phyloP scores from a whole-genome alignment of 2,888 invertebrate species.

The Trichogramma dendrolimi region DNA sequence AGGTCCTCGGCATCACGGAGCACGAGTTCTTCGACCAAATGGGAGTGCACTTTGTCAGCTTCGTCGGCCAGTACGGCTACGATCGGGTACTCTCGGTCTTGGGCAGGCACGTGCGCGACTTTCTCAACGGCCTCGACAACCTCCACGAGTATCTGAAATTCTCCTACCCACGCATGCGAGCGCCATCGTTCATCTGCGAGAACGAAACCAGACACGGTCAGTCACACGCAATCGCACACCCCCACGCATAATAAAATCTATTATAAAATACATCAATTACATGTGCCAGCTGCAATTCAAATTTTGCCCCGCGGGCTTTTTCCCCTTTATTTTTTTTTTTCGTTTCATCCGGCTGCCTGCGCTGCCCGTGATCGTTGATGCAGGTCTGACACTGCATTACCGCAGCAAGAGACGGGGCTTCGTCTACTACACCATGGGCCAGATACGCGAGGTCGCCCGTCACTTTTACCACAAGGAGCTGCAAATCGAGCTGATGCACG shows the following conservation, averaged over 20 bases:
- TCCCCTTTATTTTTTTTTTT: too few species aligned
- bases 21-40: constrained; percentile 89
- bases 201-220: constrained; percentile 77
- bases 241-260: too few species aligned
- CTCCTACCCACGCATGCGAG: constrained; percentile 85
- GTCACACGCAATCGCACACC: background rate
- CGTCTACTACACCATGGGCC: constrained; percentile 95
- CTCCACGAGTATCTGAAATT: constrained; percentile 95
- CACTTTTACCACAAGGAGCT: constrained; percentile 94
- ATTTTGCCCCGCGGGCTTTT: too few species aligned
- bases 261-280: too few species aligned
- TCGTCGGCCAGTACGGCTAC: constrained; percentile 92
- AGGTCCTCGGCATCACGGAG: constrained; percentile 84
- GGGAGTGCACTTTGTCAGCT: constrained; percentile 90
- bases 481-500: constrained; percentile 82
- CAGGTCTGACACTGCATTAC: constrained; percentile 87
- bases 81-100: constrained; percentile 85
- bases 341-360: too few species aligned
- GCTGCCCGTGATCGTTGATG: too few species aligned
- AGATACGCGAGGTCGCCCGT: constrained; percentile 86
- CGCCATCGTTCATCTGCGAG: constrained; percentile 96
- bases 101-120: constrained; percentile 91
- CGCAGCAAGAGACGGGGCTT: constrained; percentile 89
- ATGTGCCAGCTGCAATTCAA: too few species aligned
- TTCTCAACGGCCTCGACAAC: constrained; percentile 92